A percentile compares a stretch with the other conserved stretches of the same genome.
Conservation (phyloP, 2,888 invertebrate genomes). For the Lottia gigantea region DNA sequence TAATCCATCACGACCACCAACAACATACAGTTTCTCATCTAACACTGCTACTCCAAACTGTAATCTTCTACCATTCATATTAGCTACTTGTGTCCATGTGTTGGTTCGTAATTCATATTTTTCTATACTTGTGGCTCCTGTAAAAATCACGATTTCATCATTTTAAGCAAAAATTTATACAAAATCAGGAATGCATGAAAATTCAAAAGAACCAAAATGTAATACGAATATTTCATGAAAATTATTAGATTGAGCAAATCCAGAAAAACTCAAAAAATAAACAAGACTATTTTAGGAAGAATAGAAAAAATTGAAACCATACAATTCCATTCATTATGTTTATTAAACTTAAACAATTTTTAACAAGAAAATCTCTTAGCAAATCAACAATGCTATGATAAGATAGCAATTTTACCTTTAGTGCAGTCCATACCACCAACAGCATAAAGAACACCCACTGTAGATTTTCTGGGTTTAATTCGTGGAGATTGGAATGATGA, state of each 20-base stretch:
- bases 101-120: constrained; percentile 87
- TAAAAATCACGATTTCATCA: constrained; percentile 11
- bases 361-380: not conserved
- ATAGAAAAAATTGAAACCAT: too few species aligned
- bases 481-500: constrained; percentile 77
- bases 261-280: too few species aligned
- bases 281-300: too few species aligned
- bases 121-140: constrained; percentile 90
- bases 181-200: not conserved
- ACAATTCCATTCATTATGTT: too few species aligned
- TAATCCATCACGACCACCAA: constrained; percentile 91
- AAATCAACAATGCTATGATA: not conserved
- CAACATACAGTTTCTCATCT: constrained; percentile 80
- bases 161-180: not conserved
- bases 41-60: constrained; percentile 91
- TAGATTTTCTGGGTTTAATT: constrained; percentile 90
- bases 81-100: constrained; percentile 80
- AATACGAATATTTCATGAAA: too few species aligned
- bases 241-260: too few species aligned
- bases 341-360: too few species aligned
- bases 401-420: constrained; percentile 73
- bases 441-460: constrained; percentile 86
- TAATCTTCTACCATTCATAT: constrained; percentile 83
- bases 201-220: too few species aligned
- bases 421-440: constrained; percentile 94